Evolutionary conservation across 35 echinoderm and acorn worm genomes (phyloP), one percentile per base, ranked within the genome.

Genomic region (Hemicentrotus pulcherrimus): DNA sequence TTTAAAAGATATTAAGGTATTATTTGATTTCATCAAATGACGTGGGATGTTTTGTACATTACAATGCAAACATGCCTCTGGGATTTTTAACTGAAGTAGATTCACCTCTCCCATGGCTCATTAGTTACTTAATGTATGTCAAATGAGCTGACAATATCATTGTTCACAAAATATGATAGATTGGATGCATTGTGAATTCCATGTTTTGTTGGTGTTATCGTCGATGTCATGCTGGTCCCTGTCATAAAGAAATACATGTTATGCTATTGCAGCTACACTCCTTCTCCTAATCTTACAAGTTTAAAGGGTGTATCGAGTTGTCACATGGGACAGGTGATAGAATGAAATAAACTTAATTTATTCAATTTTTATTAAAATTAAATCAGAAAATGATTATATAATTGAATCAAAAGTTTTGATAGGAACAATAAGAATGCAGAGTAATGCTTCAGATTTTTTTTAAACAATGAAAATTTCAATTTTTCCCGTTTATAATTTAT

Each of bases 61-160:
- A 10, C 52, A 78, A 78, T 78, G 19, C 65, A n/a, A 78, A 78
- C 22, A 78, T 78, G 65, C 19, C 65, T n/a, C 24, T n/a, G 19
- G 22, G 65, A 28, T 28, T 78, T 28, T 8, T n/a, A 22, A 22
- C 11, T n/a, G n/a, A 18, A 78, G 19, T 78, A 78, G 65, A 28
- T 78, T 70, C 52, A 24, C 61, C 65, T 78, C 24, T 22, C 65
- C 22, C 24, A 78, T 78, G 65, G 15, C 65, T 78, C 65, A 78
- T 78, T 78, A 78, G 65, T 28, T 78, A 78, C 65, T 28, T 78
- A 78, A 78, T 78, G 65, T 78, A 78, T 22, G 65, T 78, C 65
- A 78, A 78, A 78, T 78, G 65, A 78, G 65, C 65, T 78, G 65
- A 78, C 19, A 78, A 78, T 78, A 78, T 78, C 65, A 78, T 78